Evolutionary conservation across 2,113 vertebrate species (phyloP), one percentile per base, ranked within the genome.

Genomic region (Silurus asotus): DNA sequence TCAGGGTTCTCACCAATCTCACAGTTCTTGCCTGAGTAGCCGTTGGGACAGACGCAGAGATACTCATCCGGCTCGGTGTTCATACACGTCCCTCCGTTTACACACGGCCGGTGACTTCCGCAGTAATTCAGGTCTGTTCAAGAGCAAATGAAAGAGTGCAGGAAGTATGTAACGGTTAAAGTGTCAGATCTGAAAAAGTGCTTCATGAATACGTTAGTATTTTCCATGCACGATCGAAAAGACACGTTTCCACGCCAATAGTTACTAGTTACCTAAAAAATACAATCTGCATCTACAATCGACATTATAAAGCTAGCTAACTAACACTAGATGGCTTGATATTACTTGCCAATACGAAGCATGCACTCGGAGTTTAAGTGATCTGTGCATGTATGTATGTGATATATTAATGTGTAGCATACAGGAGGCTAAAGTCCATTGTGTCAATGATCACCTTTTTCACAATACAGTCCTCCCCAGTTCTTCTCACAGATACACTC

Each of bases 391-490:
- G 28, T 37, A 37, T 37, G 28, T 37, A 37, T 37, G 28, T 37
- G 28, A 2, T 37, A 37, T 37, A 37, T 37, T 37, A 37, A 37
- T 37, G 2, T 37, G 10, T 28, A 25, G 65, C 11, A 13, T 67
- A 14, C 11, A 19, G 69, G 69, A 48, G 28, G 7, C 17, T 11
- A 5, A 23, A 10, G 5, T 23, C 5, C 4, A 28, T 13, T 6
- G 2, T 11, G 88, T 79, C 58, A 48, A 0, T 20, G 11, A 86
- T 87, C 94, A 98, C 98, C 97, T 97, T 98, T 99, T 93, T 99
- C 92, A 83, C 98, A 99, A 45, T 99, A 96, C 88, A 99, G 95
- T 19, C 98, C 98, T 0, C 98, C 98, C 98, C 98, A 99, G 96
- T 99, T 99, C 94, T 96, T 98, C 93, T 99, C 97, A 56, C 98